Conservation (phyloP, 2,888 invertebrate species). For the Bombylius major region DNA sequence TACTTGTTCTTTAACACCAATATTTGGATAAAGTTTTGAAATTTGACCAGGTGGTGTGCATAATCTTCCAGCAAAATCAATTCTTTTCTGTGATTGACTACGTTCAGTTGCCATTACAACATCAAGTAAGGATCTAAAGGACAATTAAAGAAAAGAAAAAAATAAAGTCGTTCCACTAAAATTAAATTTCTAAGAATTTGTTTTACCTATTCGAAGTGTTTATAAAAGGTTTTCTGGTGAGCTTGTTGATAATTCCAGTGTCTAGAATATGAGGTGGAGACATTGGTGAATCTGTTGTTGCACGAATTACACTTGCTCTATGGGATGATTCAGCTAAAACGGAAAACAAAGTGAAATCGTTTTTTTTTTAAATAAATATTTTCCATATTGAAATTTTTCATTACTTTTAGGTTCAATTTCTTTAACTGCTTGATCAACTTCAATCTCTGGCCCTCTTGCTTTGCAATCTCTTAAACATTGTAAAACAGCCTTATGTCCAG, state of each 20-base stretch:
- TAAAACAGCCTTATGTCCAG: conserved; percentile 64
- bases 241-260: conserved; percentile 18
- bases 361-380: conserved; percentile 1
- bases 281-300: conserved; percentile 75
- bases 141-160: not conserved
- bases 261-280: conserved; percentile 56
- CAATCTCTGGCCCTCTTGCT: conserved; percentile 42
- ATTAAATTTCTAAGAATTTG: not conserved
- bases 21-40: conserved; percentile 63
- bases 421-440: conserved; percentile 45
- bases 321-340: conserved; percentile 6
- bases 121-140: conserved; percentile 41
- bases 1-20: conserved; percentile 33
- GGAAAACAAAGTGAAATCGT: not conserved
- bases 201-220: conserved; percentile 25
- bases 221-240: conserved; percentile 19
- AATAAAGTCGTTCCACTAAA: not conserved
- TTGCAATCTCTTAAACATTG: conserved; percentile 70
- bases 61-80: conserved; percentile 54
- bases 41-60: conserved; percentile 46
- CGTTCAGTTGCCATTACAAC: conserved; percentile 42
- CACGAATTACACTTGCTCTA: conserved; percentile 46
- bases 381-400: not conserved
- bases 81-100: conserved; percentile 36
- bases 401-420: conserved; percentile 43